Evolutionary conservation across 30 jellyfish, hydroid and myxozoan genomes (phyloP).

Genomic region (Aurelia aurita): DNA sequence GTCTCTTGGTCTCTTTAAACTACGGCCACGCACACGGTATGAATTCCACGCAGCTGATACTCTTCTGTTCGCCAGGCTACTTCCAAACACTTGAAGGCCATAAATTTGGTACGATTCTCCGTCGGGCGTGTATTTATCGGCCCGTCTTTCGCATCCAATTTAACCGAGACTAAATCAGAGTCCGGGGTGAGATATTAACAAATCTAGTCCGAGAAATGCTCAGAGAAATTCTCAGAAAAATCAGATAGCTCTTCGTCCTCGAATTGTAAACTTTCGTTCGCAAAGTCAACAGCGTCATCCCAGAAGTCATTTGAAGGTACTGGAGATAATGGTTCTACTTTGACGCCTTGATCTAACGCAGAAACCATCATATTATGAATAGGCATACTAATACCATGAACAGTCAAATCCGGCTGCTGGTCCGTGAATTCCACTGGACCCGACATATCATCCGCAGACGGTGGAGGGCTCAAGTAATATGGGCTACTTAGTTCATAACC

Average conservation of each 20-base stretch:
- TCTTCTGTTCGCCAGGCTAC: too few relatives aligned
- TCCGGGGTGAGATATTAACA: too few relatives aligned
- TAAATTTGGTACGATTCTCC: too few relatives aligned
- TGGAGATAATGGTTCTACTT: slow-evolving; percentile 90
- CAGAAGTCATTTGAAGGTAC: slow-evolving; percentile 73
- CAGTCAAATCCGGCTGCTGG: slow-evolving; percentile 88
- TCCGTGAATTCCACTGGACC: slow-evolving; percentile 84
- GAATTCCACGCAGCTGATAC: too few relatives aligned
- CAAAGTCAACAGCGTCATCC: slow-evolving; percentile 75
- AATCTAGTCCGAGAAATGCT: slow-evolving; percentile 47
- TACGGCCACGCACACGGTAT: too few relatives aligned
- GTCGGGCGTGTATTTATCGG: too few relatives aligned
- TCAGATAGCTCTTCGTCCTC: slow-evolving; percentile 63
- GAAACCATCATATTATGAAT: slow-evolving; percentile 73
- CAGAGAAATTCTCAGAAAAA: slow-evolving; percentile 71
- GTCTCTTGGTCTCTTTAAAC: too few relatives aligned
- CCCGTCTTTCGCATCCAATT: too few relatives aligned
- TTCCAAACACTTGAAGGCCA: too few relatives aligned
- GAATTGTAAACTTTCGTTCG: slow-evolving; percentile 52
- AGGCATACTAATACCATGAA: slow-evolving; percentile 89
- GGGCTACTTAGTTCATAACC: slow-evolving; percentile 89
- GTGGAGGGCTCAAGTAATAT: slow-evolving; percentile 95
- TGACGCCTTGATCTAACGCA: slow-evolving; percentile 43
- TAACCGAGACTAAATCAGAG: too few relatives aligned
- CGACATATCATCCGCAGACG: slow-evolving; percentile 74